Evolutionary conservation across 2,888 invertebrate species (phyloP).

Genomic region (Drosophila peninsularis): DNA sequence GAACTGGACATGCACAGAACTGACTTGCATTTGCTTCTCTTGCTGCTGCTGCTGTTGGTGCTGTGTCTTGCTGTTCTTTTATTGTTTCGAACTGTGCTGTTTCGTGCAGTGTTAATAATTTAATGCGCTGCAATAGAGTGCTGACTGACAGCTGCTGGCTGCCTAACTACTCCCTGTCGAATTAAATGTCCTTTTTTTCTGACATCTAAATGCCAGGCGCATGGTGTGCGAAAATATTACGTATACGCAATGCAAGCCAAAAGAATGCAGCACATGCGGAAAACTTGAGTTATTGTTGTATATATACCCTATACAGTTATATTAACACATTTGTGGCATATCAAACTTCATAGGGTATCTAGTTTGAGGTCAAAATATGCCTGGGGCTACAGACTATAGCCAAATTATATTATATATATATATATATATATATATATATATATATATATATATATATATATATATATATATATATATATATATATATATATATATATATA

Average conservation of each 20-base stretch:
- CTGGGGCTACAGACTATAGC: no score
- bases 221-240: slow-evolving; percentile 31
- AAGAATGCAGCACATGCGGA: not conserved
- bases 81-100: slow-evolving; percentile 12
- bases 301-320: not conserved
- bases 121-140: slow-evolving; percentile 68
- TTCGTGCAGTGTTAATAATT: slow-evolving; percentile 71
- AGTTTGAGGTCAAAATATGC: no score
- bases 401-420: no score
- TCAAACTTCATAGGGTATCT: not conserved
- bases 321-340: not conserved
- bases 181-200: slow-evolving; percentile 46
- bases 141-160: slow-evolving; percentile 27
- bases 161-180: slow-evolving; percentile 15
- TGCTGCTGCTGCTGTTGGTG: not conserved
- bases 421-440: no score
- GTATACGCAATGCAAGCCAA: slow-evolving; percentile 42
- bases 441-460: no score
- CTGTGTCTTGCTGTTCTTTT: slow-evolving; percentile 9
- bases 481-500: no score
- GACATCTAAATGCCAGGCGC: slow-evolving; percentile 32
- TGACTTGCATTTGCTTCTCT: slow-evolving; percentile 25
- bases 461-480: no score
- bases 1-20: slow-evolving; percentile 27
- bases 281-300: not conserved